These are phyloP conservation scores for Eupithecia inturbata DNA, from an alignment of 2,888 invertebrate genomes.

Conservation along the genomic window DNA sequence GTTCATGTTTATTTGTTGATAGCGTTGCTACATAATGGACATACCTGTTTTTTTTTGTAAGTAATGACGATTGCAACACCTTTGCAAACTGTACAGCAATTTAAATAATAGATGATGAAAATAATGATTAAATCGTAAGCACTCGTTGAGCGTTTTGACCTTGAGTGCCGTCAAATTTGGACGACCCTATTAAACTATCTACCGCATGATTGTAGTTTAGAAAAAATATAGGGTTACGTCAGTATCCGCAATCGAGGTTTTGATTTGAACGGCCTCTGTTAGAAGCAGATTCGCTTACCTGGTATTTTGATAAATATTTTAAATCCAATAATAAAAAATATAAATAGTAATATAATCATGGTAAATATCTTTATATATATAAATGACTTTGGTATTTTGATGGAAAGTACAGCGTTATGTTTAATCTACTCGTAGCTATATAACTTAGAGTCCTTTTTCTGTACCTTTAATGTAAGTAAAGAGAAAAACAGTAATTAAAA, in stretches of 20 bases:
- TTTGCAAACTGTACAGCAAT: not conserved
- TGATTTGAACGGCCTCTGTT: slow-evolving; percentile 26
- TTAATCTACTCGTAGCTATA: not conserved
- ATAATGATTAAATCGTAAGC: slow-evolving; percentile 13
- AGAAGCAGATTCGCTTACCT: not conserved
- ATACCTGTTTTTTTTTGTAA: not conserved
- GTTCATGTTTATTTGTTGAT: not conserved
- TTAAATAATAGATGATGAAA: slow-evolving; percentile 12
- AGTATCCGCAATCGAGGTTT: slow-evolving; percentile 38
- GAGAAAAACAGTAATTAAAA: too few species aligned
- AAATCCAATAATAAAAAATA: too few species aligned
- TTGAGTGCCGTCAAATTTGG: slow-evolving; percentile 37
- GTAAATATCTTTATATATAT: too few species aligned
- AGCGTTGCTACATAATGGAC: not conserved
- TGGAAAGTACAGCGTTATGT: not conserved
- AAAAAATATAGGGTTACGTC: slow-evolving; percentile 46
- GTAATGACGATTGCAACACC: not conserved
- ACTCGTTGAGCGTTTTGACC: slow-evolving; percentile 22
- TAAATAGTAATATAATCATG: too few species aligned
- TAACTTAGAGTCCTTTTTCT: too few species aligned
- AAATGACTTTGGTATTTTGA: too few species aligned
- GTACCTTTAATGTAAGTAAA: not conserved
- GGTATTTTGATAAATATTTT: too few species aligned
- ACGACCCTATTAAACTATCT: slow-evolving; percentile 37
- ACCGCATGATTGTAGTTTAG: slow-evolving; percentile 39